These are phyloP conservation scores for Ploceus nigricollis DNA, from an alignment of 2,113 vertebrate genomes.

Conservation along the genomic window DNA sequence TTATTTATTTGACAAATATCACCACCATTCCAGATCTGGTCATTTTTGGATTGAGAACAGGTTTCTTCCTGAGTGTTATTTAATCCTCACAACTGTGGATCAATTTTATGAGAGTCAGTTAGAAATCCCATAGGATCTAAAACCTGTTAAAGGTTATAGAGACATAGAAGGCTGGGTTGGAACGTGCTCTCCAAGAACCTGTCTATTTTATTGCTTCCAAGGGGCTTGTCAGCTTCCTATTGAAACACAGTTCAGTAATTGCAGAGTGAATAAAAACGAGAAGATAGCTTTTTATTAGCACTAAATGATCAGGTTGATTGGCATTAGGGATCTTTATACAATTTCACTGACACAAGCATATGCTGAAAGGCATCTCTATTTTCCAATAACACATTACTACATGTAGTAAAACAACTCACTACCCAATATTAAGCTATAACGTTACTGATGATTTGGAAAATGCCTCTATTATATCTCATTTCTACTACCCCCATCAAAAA, in stretches of 20 bases:
- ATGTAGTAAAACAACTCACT: background rate
- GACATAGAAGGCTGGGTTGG: background rate
- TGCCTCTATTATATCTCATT: background rate
- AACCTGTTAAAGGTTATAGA: background rate
- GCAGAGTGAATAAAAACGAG: background rate
- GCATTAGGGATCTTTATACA: background rate
- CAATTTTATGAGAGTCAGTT: background rate
- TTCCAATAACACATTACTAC: background rate
- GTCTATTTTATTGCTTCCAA: slow-evolving; percentile 20
- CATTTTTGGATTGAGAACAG: background rate
- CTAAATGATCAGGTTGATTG: background rate
- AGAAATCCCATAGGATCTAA: background rate
- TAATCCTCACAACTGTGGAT: background rate
- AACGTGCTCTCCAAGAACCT: background rate
- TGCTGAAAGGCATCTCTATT: background rate
- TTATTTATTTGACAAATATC: background rate
- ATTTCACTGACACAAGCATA: slow-evolving; percentile 2
- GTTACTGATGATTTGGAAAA: background rate
- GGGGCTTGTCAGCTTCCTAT: background rate
- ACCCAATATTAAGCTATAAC: background rate
- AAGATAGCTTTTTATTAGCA: background rate
- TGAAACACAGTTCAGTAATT: background rate
- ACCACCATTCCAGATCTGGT: background rate
- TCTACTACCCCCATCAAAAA: background rate
- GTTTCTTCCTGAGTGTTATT: background rate